Conservation (phyloP, 2,888 invertebrate genomes). For the Thereva nobilitata region DNA sequence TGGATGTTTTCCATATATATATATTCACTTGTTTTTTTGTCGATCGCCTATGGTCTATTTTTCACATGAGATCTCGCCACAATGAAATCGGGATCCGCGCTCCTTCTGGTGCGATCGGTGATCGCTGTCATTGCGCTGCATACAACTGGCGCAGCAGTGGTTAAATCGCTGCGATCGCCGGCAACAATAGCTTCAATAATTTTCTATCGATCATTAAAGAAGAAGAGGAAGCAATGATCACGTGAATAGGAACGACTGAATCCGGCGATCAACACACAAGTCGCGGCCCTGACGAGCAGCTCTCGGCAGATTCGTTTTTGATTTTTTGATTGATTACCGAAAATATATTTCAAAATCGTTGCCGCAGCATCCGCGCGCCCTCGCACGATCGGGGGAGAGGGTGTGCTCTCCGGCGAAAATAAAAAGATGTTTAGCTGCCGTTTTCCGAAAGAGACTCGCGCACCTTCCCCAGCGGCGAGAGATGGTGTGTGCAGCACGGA, state of each 20-base stretch:
- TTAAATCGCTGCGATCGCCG: constrained; percentile 38
- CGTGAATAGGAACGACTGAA: constrained; percentile 2
- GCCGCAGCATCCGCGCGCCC: background rate
- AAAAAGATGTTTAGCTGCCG: constrained; percentile 35
- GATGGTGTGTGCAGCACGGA: constrained; percentile 3
- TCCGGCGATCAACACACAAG: constrained; percentile 12
- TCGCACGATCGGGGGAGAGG: constrained; percentile 12
- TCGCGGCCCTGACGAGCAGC: constrained; percentile 10
- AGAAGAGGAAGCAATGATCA: constrained; percentile 22
- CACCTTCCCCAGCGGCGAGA: constrained; percentile 37
- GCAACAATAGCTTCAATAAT: constrained; percentile 42
- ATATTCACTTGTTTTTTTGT: no score
- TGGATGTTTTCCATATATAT: background rate
- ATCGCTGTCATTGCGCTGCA: background rate
- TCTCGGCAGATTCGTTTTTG: constrained; percentile 25
- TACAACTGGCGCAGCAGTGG: constrained; percentile 27
- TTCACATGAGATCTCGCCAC: constrained; percentile 24
- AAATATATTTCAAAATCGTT: constrained; percentile 37
- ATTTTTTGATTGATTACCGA: constrained; percentile 42
- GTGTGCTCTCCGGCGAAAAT: constrained; percentile 31
- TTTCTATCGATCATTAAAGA: constrained; percentile 42
- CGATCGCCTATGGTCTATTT: constrained; percentile 28
- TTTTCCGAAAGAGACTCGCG: constrained; percentile 34
- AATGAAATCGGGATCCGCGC: constrained; percentile 7
- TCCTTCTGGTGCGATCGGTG: background rate